phyloP scores from a whole-genome alignment of 2,113 vertebrate genomes.

The Panurus biarmicus region DNA sequence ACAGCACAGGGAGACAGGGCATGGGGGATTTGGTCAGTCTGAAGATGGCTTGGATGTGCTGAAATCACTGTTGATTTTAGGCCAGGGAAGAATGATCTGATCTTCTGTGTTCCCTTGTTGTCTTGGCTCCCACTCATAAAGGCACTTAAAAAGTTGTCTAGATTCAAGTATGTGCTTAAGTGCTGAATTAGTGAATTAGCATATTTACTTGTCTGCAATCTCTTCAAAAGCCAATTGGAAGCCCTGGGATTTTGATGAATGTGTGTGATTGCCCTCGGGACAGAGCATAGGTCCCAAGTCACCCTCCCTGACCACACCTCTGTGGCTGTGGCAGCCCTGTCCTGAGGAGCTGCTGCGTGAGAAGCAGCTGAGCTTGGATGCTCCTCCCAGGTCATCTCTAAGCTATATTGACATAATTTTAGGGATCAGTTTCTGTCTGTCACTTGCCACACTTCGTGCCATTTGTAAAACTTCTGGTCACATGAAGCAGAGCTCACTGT shows the following conservation, averaged over 20 bases:
- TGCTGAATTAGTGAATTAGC: background rate
- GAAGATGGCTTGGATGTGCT: background rate
- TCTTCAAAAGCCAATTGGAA: background rate
- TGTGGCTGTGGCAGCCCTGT: background rate
- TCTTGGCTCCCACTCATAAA: background rate
- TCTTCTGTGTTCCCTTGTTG: background rate
- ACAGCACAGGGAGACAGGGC: no score
- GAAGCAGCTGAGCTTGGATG: background rate
- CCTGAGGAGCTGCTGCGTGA: background rate
- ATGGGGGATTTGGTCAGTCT: no score
- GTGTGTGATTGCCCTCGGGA: background rate
- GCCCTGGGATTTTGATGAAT: background rate
- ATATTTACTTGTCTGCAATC: background rate
- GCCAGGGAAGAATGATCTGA: background rate
- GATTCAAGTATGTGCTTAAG: slow-evolving; percentile 30
- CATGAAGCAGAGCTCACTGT: background rate
- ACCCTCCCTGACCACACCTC: background rate
- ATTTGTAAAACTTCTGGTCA: background rate
- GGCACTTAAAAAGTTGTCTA: slow-evolving; percentile 6
- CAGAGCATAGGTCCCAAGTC: background rate
- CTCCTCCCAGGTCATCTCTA: background rate
- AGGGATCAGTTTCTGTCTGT: background rate
- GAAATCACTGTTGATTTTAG: background rate
- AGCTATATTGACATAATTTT: background rate
- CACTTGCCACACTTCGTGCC: background rate